Evolutionary conservation across 2,797 vertebrate genomes (phyloP).

Genomic region (Poecilia picta): DNA sequence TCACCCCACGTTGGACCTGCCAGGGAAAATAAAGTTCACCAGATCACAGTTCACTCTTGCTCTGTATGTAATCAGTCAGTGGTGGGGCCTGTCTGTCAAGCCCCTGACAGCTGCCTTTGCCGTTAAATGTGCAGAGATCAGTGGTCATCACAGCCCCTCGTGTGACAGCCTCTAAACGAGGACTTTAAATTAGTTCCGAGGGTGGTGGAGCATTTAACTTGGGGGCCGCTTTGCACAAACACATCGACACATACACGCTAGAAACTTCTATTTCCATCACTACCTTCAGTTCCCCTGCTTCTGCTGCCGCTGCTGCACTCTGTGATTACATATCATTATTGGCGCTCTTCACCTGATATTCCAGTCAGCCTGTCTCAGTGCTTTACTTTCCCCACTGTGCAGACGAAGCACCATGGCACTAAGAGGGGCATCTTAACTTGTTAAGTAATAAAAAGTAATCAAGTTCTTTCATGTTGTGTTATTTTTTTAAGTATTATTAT

Average conservation of each 20-base stretch:
- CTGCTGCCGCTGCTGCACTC: conserved; percentile 45
- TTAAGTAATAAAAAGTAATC: conserved; percentile 1
- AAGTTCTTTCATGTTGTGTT: not conserved
- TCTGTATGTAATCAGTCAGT: conserved; percentile 81
- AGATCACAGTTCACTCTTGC: conserved; percentile 80
- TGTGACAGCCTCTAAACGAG: conserved; percentile 79
- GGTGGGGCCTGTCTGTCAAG: conserved; percentile 76
- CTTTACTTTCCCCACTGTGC: conserved; percentile 24
- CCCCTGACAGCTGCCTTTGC: conserved; percentile 72
- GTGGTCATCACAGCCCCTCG: conserved; percentile 70
- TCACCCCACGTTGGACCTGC: conserved; percentile 77
- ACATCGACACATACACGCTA: conserved; percentile 28
- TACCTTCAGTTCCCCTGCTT: conserved; percentile 42
- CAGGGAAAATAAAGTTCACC: conserved; percentile 84
- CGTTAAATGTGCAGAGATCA: conserved; percentile 79
- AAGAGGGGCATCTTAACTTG: conserved; percentile 12
- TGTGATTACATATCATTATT: conserved; percentile 76
- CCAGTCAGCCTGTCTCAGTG: conserved; percentile 48
- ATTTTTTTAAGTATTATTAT: not conserved
- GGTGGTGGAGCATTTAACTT: conserved; percentile 74
- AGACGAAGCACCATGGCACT: conserved; percentile 5
- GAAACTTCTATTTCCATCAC: conserved; percentile 57
- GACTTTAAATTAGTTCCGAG: conserved; percentile 82
- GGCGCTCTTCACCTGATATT: conserved; percentile 58
- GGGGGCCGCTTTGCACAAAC: conserved; percentile 42